These are phyloP conservation scores for Lithobius niger DNA, from an alignment of 1,140 invertebrate genomes.

Conservation along the genomic window DNA sequence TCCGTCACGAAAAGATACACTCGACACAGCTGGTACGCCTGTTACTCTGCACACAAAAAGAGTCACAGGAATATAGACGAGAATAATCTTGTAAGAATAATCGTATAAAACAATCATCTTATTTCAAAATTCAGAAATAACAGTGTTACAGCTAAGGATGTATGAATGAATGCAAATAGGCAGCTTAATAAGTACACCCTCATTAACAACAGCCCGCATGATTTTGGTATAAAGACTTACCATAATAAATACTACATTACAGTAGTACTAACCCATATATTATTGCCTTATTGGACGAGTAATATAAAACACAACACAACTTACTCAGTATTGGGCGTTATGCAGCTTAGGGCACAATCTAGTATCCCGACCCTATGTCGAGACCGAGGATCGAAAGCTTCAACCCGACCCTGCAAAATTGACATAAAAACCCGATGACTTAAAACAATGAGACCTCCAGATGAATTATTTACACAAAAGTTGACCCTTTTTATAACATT, in stretches of 20 bases:
- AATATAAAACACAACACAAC: too few species aligned
- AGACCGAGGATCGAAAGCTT: constrained; percentile 87
- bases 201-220: too few species aligned
- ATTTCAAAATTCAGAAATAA: constrained; percentile 11
- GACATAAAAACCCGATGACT: not conserved
- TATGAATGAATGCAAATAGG: constrained; percentile 15
- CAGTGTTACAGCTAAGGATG: constrained; percentile 13
- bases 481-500: too few species aligned
- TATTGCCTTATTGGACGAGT: too few species aligned
- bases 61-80: not conserved
- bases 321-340: constrained; percentile 44
- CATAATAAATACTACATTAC: too few species aligned
- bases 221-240: too few species aligned
- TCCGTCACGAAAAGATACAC: constrained; percentile 64
- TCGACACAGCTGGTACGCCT: constrained; percentile 59
- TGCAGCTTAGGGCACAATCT: constrained; percentile 66
- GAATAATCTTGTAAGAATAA: constrained; percentile 6
- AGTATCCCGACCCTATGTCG: constrained; percentile 59
- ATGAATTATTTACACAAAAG: too few species aligned
- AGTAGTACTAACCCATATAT: too few species aligned
- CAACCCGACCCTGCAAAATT: constrained; percentile 54
- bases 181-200: too few species aligned
- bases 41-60: constrained; percentile 38
- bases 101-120: constrained; percentile 9
- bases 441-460: too few species aligned